Evolutionary conservation across 2,888 invertebrate species (phyloP).

Genomic region (Synanthedon andrenaeformis): DNA sequence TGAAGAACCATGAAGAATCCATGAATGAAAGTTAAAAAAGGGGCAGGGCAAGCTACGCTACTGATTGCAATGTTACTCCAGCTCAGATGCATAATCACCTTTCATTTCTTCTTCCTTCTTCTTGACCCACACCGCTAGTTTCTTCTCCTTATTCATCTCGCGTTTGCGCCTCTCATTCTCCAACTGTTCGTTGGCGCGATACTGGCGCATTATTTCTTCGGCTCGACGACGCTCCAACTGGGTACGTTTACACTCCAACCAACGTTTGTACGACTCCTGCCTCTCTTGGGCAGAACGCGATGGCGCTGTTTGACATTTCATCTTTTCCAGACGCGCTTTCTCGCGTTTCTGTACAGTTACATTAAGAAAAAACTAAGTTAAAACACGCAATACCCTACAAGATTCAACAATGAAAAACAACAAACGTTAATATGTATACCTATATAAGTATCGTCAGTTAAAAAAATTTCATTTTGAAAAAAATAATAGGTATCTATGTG

Average conservation of each 20-base stretch:
- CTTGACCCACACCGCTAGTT: slow-evolving; percentile 67
- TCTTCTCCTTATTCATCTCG: slow-evolving; percentile 51
- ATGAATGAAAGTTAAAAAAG: no score
- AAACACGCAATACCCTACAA: background rate
- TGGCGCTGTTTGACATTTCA: slow-evolving; percentile 23
- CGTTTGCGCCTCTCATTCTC: slow-evolving; percentile 46
- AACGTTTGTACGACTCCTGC: slow-evolving; percentile 58
- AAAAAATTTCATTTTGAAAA: no score
- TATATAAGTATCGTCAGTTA: background rate
- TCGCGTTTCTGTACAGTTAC: slow-evolving; percentile 35
- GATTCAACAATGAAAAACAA: background rate
- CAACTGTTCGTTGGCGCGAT: slow-evolving; percentile 34
- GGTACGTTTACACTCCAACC: slow-evolving; percentile 65
- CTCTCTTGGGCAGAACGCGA: slow-evolving; percentile 51
- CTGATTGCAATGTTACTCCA: no score
- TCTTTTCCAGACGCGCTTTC: slow-evolving; percentile 36
- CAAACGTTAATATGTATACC: background rate
- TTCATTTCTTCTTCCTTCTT: slow-evolving; percentile 71
- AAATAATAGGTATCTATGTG: no score
- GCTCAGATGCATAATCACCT: slow-evolving; percentile 32
- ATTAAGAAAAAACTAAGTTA: background rate
- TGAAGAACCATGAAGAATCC: no score
- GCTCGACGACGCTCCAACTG: slow-evolving; percentile 47
- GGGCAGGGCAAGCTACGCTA: no score
- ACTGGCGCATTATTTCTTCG: slow-evolving; percentile 49